A percentile compares a stretch with the other conserved stretches of the same genome.
phyloP scores from a whole-genome alignment of 2,113 vertebrate genomes.

The Tachysurus fulvidraco region DNA sequence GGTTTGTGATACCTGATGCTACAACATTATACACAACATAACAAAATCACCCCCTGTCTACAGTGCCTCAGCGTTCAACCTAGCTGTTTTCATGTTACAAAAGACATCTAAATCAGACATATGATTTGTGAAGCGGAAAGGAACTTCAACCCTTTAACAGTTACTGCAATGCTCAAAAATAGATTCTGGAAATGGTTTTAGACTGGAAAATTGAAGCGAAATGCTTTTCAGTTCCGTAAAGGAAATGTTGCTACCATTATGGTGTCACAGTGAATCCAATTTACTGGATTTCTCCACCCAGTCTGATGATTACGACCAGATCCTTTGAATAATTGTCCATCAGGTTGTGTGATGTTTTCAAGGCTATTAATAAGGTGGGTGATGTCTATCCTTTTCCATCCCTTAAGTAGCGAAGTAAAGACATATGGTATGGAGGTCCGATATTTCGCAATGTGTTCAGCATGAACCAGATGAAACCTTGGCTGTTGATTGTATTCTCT shows the following conservation, averaged over 20 bases:
- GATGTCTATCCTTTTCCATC: not conserved
- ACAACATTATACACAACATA: not conserved
- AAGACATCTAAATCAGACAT: constrained; percentile 16
- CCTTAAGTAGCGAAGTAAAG: constrained; percentile 4
- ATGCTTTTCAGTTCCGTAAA: constrained; percentile 18
- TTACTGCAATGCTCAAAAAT: not conserved
- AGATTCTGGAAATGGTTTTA: constrained; percentile 29
- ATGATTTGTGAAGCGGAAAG: not conserved
- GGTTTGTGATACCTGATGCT: not conserved
- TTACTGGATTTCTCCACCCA: constrained; percentile 26
- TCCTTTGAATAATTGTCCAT: not conserved
- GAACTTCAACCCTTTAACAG: not conserved
- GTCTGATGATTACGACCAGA: not conserved
- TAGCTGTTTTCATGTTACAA: constrained; percentile 1
- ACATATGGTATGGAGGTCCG: not conserved
- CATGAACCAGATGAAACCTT: not conserved
- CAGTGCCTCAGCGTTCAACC: not conserved
- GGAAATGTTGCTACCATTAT: constrained; percentile 35
- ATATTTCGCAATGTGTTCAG: not conserved
- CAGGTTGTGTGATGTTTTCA: not conserved
- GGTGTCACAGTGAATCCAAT: constrained; percentile 2
- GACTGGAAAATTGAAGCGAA: constrained; percentile 20
- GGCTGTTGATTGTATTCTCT: not conserved
- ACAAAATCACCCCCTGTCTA: not conserved
- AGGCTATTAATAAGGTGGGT: constrained; percentile 1